Base-by-base conservation (phyloP, 2,113 vertebrate species). In the Neotragus pygmaeus region DNA sequence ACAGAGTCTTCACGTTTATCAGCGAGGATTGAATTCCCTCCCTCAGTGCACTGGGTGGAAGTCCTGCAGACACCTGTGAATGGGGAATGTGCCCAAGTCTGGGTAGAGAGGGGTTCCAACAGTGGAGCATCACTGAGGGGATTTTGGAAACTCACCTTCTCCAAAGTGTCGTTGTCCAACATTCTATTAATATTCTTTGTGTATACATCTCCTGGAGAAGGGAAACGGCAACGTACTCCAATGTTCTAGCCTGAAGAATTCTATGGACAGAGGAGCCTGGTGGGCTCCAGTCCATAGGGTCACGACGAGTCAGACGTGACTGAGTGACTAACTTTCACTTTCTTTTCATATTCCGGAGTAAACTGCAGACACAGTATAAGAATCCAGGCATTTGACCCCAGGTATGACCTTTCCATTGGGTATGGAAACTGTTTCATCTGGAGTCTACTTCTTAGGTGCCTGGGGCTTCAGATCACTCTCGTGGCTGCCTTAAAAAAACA, bases 51-150 rank as follows among this genome's bases (percentile, higher is more conserved):
- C 3, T 4, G 30, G 5, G 16, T 14, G 39, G 36, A 27, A 62
- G 33, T 14, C 11, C 30, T 6, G 4, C 3, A 11, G 25, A 19
- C 7, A 21, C 33, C 36, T 2, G 0, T 1, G 17, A 33, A 3
- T 12, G 49, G 25, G n/a, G 3, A 4, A 16, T 0, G 4, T 30
- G 30, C 19, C 77, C 21, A 3, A 1, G 15, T 28, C 30, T 53
- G 45, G 16, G 47, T 19, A 0, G n/a, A 36, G 43, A 66, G 36
- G 43, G 47, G n/a, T 25, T 23, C 23, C 21, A 45, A 11, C 2
- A 27, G 23, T 14, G 4, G 19, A 45, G 12, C 4, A 7, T 39
- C 39, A 45, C 16, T 8, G 1, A 23, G 7, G 10, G 27, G 39
- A n/a, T 47, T 19, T 45, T 2, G 23, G 25, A 86, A 33, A 43